Conservation (phyloP, 2,113 vertebrate genomes). For the Rhynchopsitta pachyrhyncha region DNA sequence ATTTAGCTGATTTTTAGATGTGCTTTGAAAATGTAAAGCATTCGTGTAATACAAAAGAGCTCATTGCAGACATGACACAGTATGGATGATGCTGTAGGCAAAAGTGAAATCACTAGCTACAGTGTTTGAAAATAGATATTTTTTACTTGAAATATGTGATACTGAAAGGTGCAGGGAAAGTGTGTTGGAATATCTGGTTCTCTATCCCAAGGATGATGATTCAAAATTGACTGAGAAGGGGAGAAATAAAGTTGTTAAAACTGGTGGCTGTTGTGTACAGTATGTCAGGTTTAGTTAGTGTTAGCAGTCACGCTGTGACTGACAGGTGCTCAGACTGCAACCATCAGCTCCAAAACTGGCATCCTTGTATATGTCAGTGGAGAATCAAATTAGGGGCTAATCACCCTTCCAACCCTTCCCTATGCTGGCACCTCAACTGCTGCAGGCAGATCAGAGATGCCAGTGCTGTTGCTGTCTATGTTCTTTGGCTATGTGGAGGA, state of each 20-base stretch:
- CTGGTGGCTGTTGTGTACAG: not conserved
- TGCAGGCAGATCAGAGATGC: not conserved
- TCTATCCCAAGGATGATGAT: conserved; percentile 53
- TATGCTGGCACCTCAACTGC: not conserved
- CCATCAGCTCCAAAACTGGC: not conserved
- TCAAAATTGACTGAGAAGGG: not conserved
- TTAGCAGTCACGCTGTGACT: not conserved
- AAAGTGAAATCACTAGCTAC: not conserved
- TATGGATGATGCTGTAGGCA: not conserved
- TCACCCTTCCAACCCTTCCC: not conserved
- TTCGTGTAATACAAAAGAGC: not conserved
- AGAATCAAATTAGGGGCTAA: not conserved
- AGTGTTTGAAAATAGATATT: conserved; percentile 6
- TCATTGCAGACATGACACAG: conserved; percentile 8
- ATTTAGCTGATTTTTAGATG: conserved; percentile 17
- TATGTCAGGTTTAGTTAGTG: not conserved
- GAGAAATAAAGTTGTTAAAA: not conserved
- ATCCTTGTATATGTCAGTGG: not conserved
- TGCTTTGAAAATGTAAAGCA: conserved; percentile 39
- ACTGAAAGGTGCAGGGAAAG: conserved; percentile 31
- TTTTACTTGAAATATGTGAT: conserved; percentile 55
- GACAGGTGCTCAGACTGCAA: not conserved
- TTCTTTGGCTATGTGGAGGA: not conserved
- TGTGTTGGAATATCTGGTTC: conserved; percentile 19
- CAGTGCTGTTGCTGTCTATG: not conserved